phyloP scores from a whole-genome alignment of 2,888 invertebrate species.

The Drosophila monieri region DNA sequence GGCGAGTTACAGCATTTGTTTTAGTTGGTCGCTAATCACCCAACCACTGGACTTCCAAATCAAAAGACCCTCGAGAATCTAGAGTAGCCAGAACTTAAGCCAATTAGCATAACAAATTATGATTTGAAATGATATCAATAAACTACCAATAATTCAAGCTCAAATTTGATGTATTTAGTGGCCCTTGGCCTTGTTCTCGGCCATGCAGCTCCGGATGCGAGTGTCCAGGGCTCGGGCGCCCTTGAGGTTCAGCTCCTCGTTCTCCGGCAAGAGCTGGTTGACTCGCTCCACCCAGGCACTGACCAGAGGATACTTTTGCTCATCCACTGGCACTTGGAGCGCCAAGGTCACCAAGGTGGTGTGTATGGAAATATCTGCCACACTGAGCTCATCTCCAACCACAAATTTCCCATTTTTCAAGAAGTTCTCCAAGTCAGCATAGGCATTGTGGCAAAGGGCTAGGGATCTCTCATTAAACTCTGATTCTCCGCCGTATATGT shows the following conservation, averaged over 20 bases:
- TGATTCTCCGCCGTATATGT: constrained; percentile 78
- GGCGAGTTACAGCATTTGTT: constrained; percentile 51
- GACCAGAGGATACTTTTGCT: constrained; percentile 66
- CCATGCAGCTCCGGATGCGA: constrained; percentile 71
- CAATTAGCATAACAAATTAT: constrained; percentile 45
- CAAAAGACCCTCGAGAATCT: constrained; percentile 59
- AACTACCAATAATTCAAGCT: constrained; percentile 42
- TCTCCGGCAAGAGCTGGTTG: constrained; percentile 74
- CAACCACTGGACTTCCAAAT: constrained; percentile 65
- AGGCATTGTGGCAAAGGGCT: constrained; percentile 76
- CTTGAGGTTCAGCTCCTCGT: constrained; percentile 78
- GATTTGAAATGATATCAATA: constrained; percentile 12
- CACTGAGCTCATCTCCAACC: constrained; percentile 74
- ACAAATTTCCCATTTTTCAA: constrained; percentile 77
- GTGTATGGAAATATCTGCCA: constrained; percentile 85
- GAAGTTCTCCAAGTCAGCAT: constrained; percentile 81
- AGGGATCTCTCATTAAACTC: constrained; percentile 74
- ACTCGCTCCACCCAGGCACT: constrained; percentile 79
- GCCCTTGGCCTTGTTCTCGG: constrained; percentile 56
- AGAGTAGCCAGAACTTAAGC: constrained; percentile 63
- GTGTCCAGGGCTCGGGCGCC: constrained; percentile 75
- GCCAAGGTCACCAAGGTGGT: constrained; percentile 83
- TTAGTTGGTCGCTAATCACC: constrained; percentile 25
- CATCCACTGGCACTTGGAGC: constrained; percentile 80
- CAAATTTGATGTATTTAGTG: constrained; percentile 1